Evolutionary conservation across 2,113 vertebrate species (phyloP).

Genomic region (Egretta garzetta): DNA sequence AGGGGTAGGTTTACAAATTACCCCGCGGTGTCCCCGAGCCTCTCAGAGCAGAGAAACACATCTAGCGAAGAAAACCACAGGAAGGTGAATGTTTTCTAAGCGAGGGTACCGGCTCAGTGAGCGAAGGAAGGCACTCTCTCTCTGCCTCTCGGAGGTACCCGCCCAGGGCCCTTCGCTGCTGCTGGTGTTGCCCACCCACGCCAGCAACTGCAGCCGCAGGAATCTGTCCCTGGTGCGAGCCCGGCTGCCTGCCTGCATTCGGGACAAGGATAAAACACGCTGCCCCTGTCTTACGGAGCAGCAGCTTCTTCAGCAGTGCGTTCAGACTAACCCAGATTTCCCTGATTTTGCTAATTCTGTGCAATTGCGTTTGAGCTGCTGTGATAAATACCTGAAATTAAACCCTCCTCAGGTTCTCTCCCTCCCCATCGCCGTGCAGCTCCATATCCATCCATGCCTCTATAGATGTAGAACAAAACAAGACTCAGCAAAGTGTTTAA

Average conservation of each 20-base stretch:
- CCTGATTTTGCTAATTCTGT: slow-evolving; percentile 27
- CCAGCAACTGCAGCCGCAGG: background rate
- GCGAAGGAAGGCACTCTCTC: background rate
- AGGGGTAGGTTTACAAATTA: background rate
- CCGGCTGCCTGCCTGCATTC: background rate
- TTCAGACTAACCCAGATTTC: background rate
- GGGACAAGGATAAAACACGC: background rate
- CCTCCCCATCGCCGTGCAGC: background rate
- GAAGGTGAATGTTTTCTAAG: background rate
- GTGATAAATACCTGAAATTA: slow-evolving; percentile 52
- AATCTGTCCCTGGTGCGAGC: background rate
- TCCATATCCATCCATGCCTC: background rate
- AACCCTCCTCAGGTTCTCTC: slow-evolving; percentile 35
- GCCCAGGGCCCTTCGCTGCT: background rate
- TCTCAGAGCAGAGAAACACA: background rate
- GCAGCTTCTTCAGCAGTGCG: background rate
- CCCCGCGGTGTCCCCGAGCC: rapidly evolving
- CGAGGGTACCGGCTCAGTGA: background rate
- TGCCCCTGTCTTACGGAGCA: background rate
- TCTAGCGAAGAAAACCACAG: background rate
- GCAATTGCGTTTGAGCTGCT: slow-evolving; percentile 25
- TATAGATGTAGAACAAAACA: slow-evolving; percentile 30
- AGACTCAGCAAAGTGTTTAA: slow-evolving; percentile 68
- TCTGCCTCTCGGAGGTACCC: background rate
- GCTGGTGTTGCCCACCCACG: background rate